Percentiles rank a stretch among this genome's conserved stretches.
phyloP scores from a whole-genome alignment of 2,888 invertebrate genomes.

The Ormia ochracea region DNA sequence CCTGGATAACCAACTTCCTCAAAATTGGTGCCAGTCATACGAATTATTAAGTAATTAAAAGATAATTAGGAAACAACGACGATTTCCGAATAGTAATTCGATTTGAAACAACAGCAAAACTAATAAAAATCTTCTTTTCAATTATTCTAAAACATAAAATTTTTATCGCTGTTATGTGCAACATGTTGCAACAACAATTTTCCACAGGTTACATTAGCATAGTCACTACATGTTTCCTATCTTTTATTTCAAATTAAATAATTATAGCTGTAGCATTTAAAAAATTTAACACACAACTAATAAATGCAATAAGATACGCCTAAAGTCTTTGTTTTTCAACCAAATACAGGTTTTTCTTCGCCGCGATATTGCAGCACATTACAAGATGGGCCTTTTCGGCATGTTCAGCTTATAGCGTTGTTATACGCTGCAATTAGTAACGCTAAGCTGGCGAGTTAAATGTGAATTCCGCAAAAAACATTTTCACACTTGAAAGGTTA shows the following conservation, averaged over 20 bases:
- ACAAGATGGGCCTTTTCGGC: not conserved
- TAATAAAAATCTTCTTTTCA: conserved; percentile 48
- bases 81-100: too few species aligned
- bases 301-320: conserved; percentile 37
- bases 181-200: not conserved
- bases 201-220: not conserved
- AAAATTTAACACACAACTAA: not conserved
- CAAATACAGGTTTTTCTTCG: not conserved
- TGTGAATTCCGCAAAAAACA: conserved; percentile 25
- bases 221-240: not conserved
- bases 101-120: too few species aligned
- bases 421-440: conserved; percentile 45
- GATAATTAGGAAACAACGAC: too few species aligned
- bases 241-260: not conserved
- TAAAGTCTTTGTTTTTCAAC: not conserved
- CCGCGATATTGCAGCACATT: not conserved
- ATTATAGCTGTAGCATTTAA: conserved; percentile 23
- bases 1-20: too few species aligned
- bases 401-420: conserved; percentile 8
- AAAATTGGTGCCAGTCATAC: too few species aligned
- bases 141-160: conserved; percentile 22
- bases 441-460: conserved; percentile 34
- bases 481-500: conserved; percentile 52
- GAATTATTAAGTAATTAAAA: too few species aligned
- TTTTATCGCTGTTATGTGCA: not conserved